Evolutionary conservation across 2,888 invertebrate species (phyloP), one percentile per base, ranked within the genome.

Genomic region (Drosophila multiciliata): DNA sequence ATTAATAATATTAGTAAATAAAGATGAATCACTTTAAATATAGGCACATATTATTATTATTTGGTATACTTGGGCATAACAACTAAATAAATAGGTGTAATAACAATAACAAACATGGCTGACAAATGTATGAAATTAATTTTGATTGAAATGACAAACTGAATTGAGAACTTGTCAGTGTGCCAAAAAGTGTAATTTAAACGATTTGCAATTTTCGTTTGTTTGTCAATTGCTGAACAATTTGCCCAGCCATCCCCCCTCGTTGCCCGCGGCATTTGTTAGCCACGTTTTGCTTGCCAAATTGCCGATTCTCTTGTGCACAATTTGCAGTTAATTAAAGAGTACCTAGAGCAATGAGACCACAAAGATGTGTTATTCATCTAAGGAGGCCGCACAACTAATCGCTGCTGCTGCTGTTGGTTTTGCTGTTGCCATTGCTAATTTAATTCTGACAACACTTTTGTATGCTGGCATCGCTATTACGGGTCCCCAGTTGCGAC

Each of bases 91-190:
- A 55, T 38, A 59, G 32, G 23, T 32, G 29, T 15, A 26, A 20
- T 23, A 49, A 45, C 11, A 61, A 59, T 59, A 7, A n/a, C n/a
- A 61, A 54, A 54, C 12, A 29, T 42, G 29, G 1, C n/a, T 66
- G 58, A 58, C 61, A 66, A 26, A 76, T 35, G 36, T 36, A 42
- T 74, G 52, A 64, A 48, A 83, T 83, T 75, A 62, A 57, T 66
- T 87, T 82, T 82, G 83, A 83, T 83, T 83, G 79, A 87, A 76
- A 73, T 66, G 38, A 61, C 65, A 78, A 65, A 53, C 66, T 66
- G 68, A 66, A 65, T 48, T 40, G 29, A 54, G 50, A 53, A 66
- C 60, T 75, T 84, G 84, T 65, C 83, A 83, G 32, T 9, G 62
- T 80, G 80, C 80, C 80, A 80, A 73, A 50, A 48, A 38, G 38